phyloP scores from a whole-genome alignment of 2,113 vertebrate genomes.

The Phaethornis superciliosus region DNA sequence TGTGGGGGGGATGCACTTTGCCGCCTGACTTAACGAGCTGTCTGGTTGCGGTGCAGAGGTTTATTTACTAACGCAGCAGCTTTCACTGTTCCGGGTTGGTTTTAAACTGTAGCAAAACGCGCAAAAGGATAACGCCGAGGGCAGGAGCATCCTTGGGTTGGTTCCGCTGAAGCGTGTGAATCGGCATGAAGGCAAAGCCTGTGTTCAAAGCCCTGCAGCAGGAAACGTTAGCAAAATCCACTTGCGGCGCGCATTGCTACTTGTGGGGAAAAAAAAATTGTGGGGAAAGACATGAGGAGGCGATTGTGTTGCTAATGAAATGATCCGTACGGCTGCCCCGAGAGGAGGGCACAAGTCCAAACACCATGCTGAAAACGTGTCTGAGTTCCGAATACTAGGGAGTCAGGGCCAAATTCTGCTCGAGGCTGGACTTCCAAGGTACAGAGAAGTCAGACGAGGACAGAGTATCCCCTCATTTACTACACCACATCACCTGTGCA shows the following conservation, averaged over 20 bases:
- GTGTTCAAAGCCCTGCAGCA: accelerated
- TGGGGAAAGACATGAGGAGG: neutral
- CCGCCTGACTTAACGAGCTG: accelerated
- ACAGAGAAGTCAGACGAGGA: neutral
- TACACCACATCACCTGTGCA: accelerated
- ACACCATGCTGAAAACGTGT: accelerated
- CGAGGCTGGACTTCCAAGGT: neutral
- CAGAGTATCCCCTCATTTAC: neutral
- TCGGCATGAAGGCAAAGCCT: accelerated
- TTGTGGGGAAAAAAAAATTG: too few relatives aligned
- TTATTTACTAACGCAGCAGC: neutral
- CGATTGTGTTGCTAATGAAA: neutral
- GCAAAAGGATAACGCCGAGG: accelerated
- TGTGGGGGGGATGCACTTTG: accelerated
- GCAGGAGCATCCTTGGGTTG: accelerated
- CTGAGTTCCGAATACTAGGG: neutral
- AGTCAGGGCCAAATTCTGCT: neutral
- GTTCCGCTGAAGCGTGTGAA: accelerated
- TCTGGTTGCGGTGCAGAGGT: neutral
- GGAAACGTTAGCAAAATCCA: accelerated
- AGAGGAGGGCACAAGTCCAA: neutral
- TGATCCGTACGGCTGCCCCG: accelerated
- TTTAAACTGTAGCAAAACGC: neutral
- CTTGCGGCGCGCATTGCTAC: accelerated
- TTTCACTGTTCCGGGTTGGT: accelerated